Evolutionary conservation across 2,797 vertebrate species (phyloP), one percentile per base, ranked within the genome.

Genomic region (Caiman crocodilus): DNA sequence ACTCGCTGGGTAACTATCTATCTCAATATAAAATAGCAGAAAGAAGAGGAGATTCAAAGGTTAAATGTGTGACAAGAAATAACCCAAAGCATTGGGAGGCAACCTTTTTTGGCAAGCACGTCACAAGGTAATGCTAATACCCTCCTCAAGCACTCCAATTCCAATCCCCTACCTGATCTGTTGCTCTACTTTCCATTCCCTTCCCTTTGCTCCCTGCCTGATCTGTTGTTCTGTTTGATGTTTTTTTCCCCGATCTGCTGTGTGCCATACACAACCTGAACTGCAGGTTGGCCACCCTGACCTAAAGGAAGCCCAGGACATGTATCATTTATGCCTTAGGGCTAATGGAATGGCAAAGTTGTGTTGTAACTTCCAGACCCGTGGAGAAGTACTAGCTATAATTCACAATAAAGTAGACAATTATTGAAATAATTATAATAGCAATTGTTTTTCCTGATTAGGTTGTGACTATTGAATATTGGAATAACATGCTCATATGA

Each of bases 1-100:
- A 12, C 63, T 80, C 75, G 82, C 50, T 0, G 0, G 69, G 83
- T 28, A 17, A 6, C 0, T 3, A 92, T 78, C 12, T 76, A 73
- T 14, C 42, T 50, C 9, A 10, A 93, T 64, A 87, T 80, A 15
- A 79, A 67, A 35, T 14, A 77, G 4, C 69, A 76, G 14, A 30
- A 17, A 78, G 63, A 56, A 16, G 57, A 82, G 23, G 23, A 21
- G 32, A 26, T 83, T 59, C 35, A 25, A n/a, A 35, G 25, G 6
- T 90, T 42, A 63, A 60, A 60, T n/a, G 5, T 14, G 16, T 20
- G 9, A n/a, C 16, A 13, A 61, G 26, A 35, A 69, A 30, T 56
- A 80, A 3, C 13, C 55, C 14, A 63, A 14, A 80, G 6, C 23
- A 21, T 14, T 32, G 25, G 16, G 56, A 32, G 21, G 56, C 2